Base-by-base conservation (phyloP, 2,797 vertebrate genomes). In the Hybognathus amarus region DNA sequence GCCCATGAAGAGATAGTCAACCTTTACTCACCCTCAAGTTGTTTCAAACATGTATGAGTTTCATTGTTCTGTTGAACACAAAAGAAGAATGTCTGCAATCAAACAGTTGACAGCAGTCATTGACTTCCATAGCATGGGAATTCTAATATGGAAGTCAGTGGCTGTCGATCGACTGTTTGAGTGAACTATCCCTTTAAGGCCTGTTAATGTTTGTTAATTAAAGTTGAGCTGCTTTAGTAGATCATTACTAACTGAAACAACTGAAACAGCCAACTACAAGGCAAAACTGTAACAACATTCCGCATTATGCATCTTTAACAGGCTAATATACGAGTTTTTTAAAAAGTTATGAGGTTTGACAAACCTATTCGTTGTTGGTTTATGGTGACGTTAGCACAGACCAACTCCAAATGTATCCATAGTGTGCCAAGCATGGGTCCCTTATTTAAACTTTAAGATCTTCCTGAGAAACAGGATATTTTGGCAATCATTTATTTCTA, bases 331-430 rank as follows among this genome's bases (percentile, higher is more conserved):
- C 18, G 22, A 40, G 74, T n/a, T 24, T 61, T 61, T 40, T 24
- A 73, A 36, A 59, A 24, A 17, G 30, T 50, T 20, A 50, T 27
- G 9, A 24, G 66, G 15, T 42, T 64, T 66, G 24, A 3, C 45
- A 63, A 42, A 64, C 12, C 10, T 54, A 33, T 27, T 50, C 3
- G 42, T 64, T 36, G 27, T 13, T 47, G 59, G 42, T 67, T 75
- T 74, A 54, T 66, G 2, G 64, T 13, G 4, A 64, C 15, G 47
- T 54, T 40, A 56, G 40, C 22, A 38, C 70, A 59, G 66, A 13
- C 73, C 71, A 45, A 36, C 20, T 30, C 24, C 74, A 17, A 85
- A 74, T 40, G 30, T 74, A 81, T 56, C 59, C 20, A 54, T 30
- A 27, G 36, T 42, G 70, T 0, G 2, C 68, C 59, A 74, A 74